Conservation (phyloP, 1,140 invertebrate genomes). For the Protaetia brevitarsis region DNA sequence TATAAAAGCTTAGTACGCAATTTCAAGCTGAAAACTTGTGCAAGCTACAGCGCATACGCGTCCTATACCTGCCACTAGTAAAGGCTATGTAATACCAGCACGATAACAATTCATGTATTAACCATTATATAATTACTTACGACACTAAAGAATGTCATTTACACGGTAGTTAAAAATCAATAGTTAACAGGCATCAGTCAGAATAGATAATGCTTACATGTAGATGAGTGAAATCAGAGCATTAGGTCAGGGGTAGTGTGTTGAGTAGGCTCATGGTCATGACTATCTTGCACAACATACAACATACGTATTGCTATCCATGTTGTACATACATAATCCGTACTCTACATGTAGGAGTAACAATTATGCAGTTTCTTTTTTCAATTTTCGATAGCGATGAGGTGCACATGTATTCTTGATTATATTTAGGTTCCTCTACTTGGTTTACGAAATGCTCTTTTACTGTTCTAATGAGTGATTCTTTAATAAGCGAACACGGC, state of each 20-base stretch:
- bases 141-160: not conserved
- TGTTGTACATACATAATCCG: not conserved
- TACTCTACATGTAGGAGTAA: not conserved
- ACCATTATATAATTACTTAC: slow-evolving; percentile 5
- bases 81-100: too few species aligned
- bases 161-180: slow-evolving; percentile 6
- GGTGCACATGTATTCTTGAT: too few species aligned
- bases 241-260: slow-evolving; percentile 33
- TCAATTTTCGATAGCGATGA: too few species aligned
- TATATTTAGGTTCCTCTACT: too few species aligned
- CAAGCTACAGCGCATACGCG: too few species aligned
- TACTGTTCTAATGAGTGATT: too few species aligned
- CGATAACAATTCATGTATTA: not conserved
- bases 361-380: not conserved
- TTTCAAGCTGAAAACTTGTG: too few species aligned
- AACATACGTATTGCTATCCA: not conserved
- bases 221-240: slow-evolving; percentile 34
- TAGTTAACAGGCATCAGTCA: not conserved
- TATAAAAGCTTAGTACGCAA: too few species aligned
- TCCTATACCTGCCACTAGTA: too few species aligned
- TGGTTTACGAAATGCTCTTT: too few species aligned
- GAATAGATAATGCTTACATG: slow-evolving; percentile 20
- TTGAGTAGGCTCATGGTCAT: slow-evolving; percentile 31
- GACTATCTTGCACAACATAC: slow-evolving; percentile 24
- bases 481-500: too few species aligned